These are phyloP conservation scores for Agriopis marginaria DNA, from an alignment of 2,888 invertebrate species.

Conservation along the genomic window DNA sequence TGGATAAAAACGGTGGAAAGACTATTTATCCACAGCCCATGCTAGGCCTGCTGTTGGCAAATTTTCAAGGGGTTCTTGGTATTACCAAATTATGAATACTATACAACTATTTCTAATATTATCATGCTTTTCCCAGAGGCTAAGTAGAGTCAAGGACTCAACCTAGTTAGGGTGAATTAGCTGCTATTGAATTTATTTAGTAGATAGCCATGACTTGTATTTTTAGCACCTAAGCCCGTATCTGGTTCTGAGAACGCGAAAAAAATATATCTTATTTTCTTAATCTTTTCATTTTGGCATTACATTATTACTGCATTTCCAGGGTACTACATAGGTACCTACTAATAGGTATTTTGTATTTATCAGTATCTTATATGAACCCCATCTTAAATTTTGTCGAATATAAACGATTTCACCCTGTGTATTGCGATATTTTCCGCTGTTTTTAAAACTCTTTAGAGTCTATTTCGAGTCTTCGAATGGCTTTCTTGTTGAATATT, in stretches of 20 bases:
- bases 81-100: background rate
- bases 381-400: background rate
- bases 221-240: background rate
- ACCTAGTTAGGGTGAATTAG: background rate
- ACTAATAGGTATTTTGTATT: background rate
- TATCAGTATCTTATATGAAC: background rate
- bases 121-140: background rate
- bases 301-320: background rate
- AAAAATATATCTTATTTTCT: background rate
- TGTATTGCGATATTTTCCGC: slow-evolving; percentile 56
- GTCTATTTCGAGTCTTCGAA: slow-evolving; percentile 66
- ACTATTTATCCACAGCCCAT: no score
- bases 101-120: no score
- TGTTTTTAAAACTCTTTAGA: slow-evolving; percentile 62
- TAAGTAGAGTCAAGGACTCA: slow-evolving; percentile 2
- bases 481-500: slow-evolving; percentile 57
- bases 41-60: no score
- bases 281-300: no score
- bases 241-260: no score
- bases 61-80: background rate
- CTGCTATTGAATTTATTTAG: background rate
- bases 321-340: background rate
- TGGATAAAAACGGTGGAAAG: no score
- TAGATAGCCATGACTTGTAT: background rate
- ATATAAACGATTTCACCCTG: slow-evolving; percentile 7